Evolutionary conservation across 2,888 invertebrate genomes (phyloP).

Genomic region (Incurvaria masculella): DNA sequence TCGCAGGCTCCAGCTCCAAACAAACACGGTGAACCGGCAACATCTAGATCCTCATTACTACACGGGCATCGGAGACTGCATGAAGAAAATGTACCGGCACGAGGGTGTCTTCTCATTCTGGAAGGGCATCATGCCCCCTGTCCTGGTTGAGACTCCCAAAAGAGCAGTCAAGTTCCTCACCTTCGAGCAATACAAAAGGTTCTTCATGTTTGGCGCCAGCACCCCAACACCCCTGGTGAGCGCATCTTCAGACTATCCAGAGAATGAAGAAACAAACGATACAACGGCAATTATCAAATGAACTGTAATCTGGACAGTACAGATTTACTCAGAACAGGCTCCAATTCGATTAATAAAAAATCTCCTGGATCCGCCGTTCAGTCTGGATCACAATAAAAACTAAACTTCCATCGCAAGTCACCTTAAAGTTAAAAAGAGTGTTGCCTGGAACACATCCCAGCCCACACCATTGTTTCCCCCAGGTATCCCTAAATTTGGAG

Average conservation of each 20-base stretch:
- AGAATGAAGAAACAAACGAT: too few species aligned
- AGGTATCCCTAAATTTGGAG: too few species aligned
- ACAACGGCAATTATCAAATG: too few species aligned
- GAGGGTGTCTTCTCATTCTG: constrained; percentile 86
- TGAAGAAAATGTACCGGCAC: constrained; percentile 80
- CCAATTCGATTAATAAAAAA: too few species aligned
- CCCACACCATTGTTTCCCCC: too few species aligned
- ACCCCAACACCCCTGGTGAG: constrained; percentile 75
- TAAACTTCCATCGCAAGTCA: too few species aligned
- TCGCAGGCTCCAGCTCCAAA: constrained; percentile 48
- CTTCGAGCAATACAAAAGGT: constrained; percentile 88
- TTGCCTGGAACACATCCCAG: too few species aligned
- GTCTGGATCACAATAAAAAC: too few species aligned
- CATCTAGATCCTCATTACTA: constrained; percentile 60
- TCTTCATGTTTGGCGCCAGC: constrained; percentile 76
- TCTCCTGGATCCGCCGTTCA: too few species aligned
- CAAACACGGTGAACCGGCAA: constrained; percentile 23
- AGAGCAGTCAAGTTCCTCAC: constrained; percentile 92
- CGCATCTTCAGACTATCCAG: constrained; percentile 11
- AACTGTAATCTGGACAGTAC: too few species aligned
- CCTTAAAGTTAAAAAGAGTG: too few species aligned
- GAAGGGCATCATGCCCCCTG: constrained; percentile 93
- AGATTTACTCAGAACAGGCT: too few species aligned
- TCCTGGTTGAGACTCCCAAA: constrained; percentile 93
- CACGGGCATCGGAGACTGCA: constrained; percentile 80